A percentile compares a stretch with the other conserved stretches of the same genome.
These are phyloP conservation scores for Ciconia nigra DNA, from an alignment of 2,797 vertebrate genomes.

Conservation along the genomic window DNA sequence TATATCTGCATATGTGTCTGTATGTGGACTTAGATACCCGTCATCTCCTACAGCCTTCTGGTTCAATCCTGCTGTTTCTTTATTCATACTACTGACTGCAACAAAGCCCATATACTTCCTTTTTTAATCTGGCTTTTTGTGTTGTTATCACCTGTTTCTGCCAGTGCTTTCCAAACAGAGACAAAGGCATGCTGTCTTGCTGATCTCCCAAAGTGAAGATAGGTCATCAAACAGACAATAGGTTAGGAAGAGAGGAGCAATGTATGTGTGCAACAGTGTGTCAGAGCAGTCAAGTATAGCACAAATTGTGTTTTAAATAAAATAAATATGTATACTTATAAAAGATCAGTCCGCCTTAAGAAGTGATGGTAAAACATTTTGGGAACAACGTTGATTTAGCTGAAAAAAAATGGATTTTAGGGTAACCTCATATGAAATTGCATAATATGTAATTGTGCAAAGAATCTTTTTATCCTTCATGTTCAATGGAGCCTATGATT, in stretches of 20 bases:
- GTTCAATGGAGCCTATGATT: conserved; percentile 29
- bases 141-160: background rate
- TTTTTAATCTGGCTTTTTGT: background rate
- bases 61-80: background rate
- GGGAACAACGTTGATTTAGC: background rate
- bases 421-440: conserved; percentile 20
- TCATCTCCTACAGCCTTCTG: background rate
- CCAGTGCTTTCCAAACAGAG: background rate
- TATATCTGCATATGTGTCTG: background rate
- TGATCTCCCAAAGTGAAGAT: background rate
- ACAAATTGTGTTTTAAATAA: background rate
- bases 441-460: conserved; percentile 38
- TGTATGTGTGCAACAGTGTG: too few relatives aligned
- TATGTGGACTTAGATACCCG: background rate
- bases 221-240: background rate
- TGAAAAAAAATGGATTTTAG: conserved; percentile 4
- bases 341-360: background rate
- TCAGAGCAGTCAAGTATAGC: background rate
- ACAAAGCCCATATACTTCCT: background rate
- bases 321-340: background rate
- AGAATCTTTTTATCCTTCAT: conserved; percentile 37
- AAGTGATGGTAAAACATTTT: background rate
- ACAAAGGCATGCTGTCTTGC: background rate
- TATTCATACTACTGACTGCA: background rate
- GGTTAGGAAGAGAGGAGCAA: background rate